Percentiles rank a stretch among this genome's conserved stretches.
Conservation (phyloP, 37 sponge, comb jelly and placozoan genomes). For the Eunapius fragilis region DNA sequence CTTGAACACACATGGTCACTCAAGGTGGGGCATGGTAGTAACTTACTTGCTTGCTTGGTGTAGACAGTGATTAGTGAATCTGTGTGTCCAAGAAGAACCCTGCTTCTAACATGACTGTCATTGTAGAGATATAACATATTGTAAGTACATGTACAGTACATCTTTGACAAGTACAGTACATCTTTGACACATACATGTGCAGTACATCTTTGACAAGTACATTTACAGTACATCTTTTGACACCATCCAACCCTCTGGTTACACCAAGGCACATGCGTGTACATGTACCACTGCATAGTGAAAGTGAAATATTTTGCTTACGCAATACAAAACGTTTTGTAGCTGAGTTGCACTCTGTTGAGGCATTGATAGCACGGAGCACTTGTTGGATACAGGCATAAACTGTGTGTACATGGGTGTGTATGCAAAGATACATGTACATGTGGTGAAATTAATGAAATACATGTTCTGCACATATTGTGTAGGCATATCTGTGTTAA, state of each 20-base stretch:
- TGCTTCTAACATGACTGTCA: not conserved
- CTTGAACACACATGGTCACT: too few relatives aligned
- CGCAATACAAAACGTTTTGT: conserved; percentile 44
- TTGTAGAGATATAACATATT: not conserved
- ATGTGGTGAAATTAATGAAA: conserved; percentile 16
- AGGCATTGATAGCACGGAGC: conserved; percentile 41
- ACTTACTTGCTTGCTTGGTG: conserved; percentile 49
- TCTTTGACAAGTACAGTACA: too few relatives aligned
- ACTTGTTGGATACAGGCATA: conserved; percentile 45
- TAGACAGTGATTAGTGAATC: conserved; percentile 44
- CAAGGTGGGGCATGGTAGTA: too few relatives aligned
- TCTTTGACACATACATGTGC: too few relatives aligned
- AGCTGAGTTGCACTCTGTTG: conserved; percentile 26
- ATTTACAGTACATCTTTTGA: too few relatives aligned
- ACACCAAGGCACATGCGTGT: too few relatives aligned
- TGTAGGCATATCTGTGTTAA: too few relatives aligned
- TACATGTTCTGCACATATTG: too few relatives aligned
- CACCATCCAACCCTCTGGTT: too few relatives aligned
- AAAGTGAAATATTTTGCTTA: not conserved
- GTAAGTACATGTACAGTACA: too few relatives aligned
- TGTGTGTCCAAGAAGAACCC: conserved; percentile 25
- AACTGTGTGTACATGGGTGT: not conserved
- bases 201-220: too few relatives aligned
- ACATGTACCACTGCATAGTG: too few relatives aligned
- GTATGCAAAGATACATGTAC: not conserved